Evolutionary conservation across 2,797 vertebrate genomes (phyloP), one percentile per base, ranked within the genome.

Genomic region (Darevskia mixta): DNA sequence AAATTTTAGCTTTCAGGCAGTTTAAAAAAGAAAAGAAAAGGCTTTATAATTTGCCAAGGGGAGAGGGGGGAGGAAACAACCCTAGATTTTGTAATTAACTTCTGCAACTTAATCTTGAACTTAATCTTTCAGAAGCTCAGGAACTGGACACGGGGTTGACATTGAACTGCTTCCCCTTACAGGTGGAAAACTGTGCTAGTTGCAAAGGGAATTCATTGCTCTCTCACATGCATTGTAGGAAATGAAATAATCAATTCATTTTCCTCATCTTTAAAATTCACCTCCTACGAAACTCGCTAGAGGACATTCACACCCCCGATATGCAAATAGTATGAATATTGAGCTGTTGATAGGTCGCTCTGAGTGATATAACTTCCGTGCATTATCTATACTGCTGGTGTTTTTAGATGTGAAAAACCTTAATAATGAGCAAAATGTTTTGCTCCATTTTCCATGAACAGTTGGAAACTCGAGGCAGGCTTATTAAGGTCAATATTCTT

Each of bases 31-130:
- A 8, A 23, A 82, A 90, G 88, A 90, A 88, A 67, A 9, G 3
- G n/a, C 29, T 92, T 93, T 89, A 86, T 92, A 88, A 79, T 43
- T 49, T 58, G 69, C 9, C 17, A 67, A 49, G 27, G 83, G 32
- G 61, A 27, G 41, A 83, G 67, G 29, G 23, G 13, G 29, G 69
- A 13, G 69, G n/a, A 80, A 75, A 67, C 32, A 85, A 18, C 41
- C 38, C 88, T 35, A 78, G 91, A 84, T 86, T 92, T 90, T 35
- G 1, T 89, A 88, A 94, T 94, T 95, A 94, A 92, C 92, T 93
- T 89, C 72, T 89, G 89, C 86, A 87, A n/a, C 29, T 92, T 92
- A 88, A 89, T 95, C 91, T 85, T 76, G 86, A 88, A 86, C 8
- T 7, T 85, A 77, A 71, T 92, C 90, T 90, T 88, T 88, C 79